Percentiles rank a stretch among this genome's conserved stretches.
Evolutionary conservation across 1,140 invertebrate species (phyloP).

Genomic region (Saxidomus purpurata): DNA sequence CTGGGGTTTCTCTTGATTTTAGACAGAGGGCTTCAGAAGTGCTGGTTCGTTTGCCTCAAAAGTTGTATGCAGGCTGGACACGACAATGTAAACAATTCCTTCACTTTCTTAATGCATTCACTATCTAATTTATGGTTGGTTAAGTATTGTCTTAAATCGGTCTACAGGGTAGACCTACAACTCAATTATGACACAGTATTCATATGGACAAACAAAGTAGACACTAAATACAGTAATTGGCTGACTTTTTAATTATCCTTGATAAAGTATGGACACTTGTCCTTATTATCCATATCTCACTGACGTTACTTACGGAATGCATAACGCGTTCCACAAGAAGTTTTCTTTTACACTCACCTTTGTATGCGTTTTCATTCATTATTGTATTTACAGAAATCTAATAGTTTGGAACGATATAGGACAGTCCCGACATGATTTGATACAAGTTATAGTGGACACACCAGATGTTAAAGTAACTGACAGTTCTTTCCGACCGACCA

Average conservation of each 20-base stretch:
- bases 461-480: conserved; percentile 68
- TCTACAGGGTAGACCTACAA: too few relatives aligned
- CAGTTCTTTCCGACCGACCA: conserved; percentile 26
- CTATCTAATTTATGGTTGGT: too few relatives aligned
- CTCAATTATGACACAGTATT: too few relatives aligned
- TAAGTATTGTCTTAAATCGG: too few relatives aligned
- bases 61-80: neutral
- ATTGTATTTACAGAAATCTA: conserved; percentile 66
- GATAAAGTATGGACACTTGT: too few relatives aligned
- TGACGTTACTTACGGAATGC: too few relatives aligned
- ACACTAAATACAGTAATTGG: too few relatives aligned
- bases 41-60: neutral
- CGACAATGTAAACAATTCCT: neutral
- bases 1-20: neutral
- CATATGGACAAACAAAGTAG: too few relatives aligned
- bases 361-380: neutral
- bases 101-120: neutral
- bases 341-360: too few relatives aligned
- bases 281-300: too few relatives aligned
- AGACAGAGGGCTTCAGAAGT: neutral
- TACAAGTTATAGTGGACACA: conserved; percentile 69
- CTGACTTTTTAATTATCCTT: too few relatives aligned
- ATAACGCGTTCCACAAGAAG: too few relatives aligned
- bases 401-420: conserved; percentile 76
- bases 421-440: conserved; percentile 69